These are phyloP conservation scores for Protula sp. DNA, from an alignment of 2,888 invertebrate genomes.

Conservation along the genomic window DNA sequence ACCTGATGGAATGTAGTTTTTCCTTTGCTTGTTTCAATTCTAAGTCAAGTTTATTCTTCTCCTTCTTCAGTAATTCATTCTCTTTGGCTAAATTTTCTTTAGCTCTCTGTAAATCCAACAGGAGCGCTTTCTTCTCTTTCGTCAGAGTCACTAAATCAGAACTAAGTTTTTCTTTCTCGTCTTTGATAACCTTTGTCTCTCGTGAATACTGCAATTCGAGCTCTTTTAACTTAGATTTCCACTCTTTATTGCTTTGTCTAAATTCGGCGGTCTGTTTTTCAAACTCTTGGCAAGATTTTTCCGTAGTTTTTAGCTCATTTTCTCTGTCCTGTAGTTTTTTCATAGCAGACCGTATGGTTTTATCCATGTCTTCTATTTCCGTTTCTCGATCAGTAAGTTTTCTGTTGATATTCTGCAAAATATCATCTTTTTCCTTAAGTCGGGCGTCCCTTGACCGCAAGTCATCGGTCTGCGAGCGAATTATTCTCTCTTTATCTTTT, in stretches of 20 bases:
- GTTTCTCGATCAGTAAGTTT: constrained; percentile 30
- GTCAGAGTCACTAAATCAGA: constrained; percentile 31
- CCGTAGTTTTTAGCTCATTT: constrained; percentile 3
- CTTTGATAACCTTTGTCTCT: constrained; percentile 19
- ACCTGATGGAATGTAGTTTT: constrained; percentile 7
- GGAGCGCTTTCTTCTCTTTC: constrained; percentile 27
- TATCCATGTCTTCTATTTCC: constrained; percentile 36
- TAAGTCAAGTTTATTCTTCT: constrained; percentile 14
- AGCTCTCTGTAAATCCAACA: constrained; percentile 23
- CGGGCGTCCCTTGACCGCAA: constrained; percentile 40
- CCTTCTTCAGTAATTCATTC: constrained; percentile 12
- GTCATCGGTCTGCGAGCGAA: constrained; percentile 34
- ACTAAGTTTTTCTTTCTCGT: constrained; percentile 30
- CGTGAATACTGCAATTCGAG: background rate
- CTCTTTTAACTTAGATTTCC: background rate
- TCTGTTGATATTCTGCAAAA: constrained; percentile 33
- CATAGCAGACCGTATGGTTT: constrained; percentile 31
- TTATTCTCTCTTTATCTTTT: constrained; percentile 33
- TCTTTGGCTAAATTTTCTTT: background rate
- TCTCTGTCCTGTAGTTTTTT: constrained; percentile 23
- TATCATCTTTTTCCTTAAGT: constrained; percentile 45
- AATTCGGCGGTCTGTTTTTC: constrained; percentile 4
- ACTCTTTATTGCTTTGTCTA: background rate
- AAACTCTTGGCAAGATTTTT: constrained; percentile 2
- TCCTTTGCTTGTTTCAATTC: constrained; percentile 16